Evolutionary conservation across 2,797 vertebrate species (phyloP), one percentile per base, ranked within the genome.

Genomic region (Sciurus carolinensis): DNA sequence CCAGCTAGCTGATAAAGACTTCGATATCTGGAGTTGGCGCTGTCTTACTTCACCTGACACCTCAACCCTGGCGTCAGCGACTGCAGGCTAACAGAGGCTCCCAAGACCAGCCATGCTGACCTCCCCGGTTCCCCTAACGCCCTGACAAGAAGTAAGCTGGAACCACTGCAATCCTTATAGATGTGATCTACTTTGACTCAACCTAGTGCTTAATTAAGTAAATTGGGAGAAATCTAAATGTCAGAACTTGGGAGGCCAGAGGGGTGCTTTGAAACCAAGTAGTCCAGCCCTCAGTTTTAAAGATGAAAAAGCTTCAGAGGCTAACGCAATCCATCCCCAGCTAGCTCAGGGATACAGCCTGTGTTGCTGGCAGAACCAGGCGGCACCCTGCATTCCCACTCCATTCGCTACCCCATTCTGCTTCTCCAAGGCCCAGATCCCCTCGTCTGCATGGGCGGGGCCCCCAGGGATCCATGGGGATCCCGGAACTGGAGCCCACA

Each of bases 11-110:
- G 54, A 96, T 96, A 86, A 91, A 0, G 67, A 75, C 93, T 76
- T 94, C 39, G 75, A 95, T 83, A 93, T 0, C 0, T 42, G 91
- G 81, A 95, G 66, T 75, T 52, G 39, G 73, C 7, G 87, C 83
- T 97, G 94, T 36, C 90, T 97, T 84, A 79, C 39, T 97, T 98
- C 97, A 98, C 94, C 52, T 50, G 90, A 97, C 98, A 97, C 81
- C 71, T 84, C 92, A 71, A 20, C 67, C n/a, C 81, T 87, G 86
- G 1, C 59, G 87, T 18, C 20, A 91, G 80, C 95, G 94, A 59
- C 62, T 57, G 93, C 47, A 80, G 87, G 36, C 90, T 83, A 67
- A 42, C 5, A 42, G 1, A n/a, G 71, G 33, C 85, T 90, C 89
- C 71, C 42, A 13, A 33, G 42, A 91, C 47, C 18, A 44, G 36